phyloP scores from a whole-genome alignment of 1,140 invertebrate genomes.

The Oedothorax gibbosus region DNA sequence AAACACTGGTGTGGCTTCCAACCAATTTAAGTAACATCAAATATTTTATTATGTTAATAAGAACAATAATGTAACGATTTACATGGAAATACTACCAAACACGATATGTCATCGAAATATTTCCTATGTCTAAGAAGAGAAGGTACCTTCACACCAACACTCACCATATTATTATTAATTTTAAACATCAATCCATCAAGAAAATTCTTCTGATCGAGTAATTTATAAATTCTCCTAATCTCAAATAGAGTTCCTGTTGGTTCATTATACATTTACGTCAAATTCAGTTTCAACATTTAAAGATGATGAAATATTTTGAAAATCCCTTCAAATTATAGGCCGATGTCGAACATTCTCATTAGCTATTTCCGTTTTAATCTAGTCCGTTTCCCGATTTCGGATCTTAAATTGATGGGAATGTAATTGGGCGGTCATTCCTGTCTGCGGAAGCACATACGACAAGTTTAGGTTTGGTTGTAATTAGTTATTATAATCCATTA shows the following conservation, averaged over 20 bases:
- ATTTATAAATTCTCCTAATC: too few species aligned
- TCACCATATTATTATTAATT: not conserved
- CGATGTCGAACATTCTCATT: constrained; percentile 24
- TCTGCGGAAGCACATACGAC: not conserved
- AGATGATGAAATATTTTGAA: constrained; percentile 24
- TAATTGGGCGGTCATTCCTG: constrained; percentile 28
- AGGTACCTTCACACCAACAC: not conserved
- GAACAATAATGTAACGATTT: too few species aligned
- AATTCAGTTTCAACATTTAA: not conserved
- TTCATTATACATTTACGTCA: constrained; percentile 8
- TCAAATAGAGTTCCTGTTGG: too few species aligned
- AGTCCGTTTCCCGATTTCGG: constrained; percentile 28
- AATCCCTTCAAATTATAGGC: not conserved
- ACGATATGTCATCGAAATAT: too few species aligned
- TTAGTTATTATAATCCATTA: too few species aligned
- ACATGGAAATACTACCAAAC: too few species aligned
- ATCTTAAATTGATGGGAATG: constrained; percentile 17
- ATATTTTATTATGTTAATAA: too few species aligned
- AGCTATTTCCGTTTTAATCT: constrained; percentile 24
- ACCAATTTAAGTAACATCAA: too few species aligned
- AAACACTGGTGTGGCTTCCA: too few species aligned
- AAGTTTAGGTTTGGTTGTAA: not conserved
- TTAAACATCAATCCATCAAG: not conserved
- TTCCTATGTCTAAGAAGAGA: not conserved
- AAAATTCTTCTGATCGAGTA: not conserved